Percentiles rank a stretch among this genome's conserved stretches.
Conservation (phyloP, 2,797 vertebrate genomes). For the Gobionotothen gibberifrons region DNA sequence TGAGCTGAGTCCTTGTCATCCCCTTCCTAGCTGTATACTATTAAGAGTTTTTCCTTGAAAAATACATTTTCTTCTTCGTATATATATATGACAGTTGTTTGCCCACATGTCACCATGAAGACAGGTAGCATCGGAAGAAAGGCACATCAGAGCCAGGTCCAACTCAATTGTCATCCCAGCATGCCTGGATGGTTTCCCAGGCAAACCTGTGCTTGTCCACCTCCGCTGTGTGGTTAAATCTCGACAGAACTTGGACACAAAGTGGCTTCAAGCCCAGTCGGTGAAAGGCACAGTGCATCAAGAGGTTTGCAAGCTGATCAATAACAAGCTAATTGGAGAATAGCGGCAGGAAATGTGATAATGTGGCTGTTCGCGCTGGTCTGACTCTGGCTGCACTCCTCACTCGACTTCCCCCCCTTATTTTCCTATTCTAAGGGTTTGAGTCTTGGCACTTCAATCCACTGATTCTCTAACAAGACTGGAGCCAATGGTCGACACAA, state of each 20-base stretch:
- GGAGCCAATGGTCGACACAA: slow-evolving; percentile 54
- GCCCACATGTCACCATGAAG: neutral
- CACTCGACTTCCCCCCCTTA: slow-evolving; percentile 5
- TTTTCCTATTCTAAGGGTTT: slow-evolving; percentile 37
- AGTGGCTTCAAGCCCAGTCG: slow-evolving; percentile 67
- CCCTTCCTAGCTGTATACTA: slow-evolving; percentile 9
- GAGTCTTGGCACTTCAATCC: slow-evolving; percentile 62
- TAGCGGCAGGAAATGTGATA: slow-evolving; percentile 79
- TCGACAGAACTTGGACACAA: slow-evolving; percentile 48
- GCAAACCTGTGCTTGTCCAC: slow-evolving; percentile 28
- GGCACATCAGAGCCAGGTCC: slow-evolving; percentile 9
- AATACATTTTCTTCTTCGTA: neutral
- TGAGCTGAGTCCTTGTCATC: slow-evolving; percentile 24
- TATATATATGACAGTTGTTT: neutral
- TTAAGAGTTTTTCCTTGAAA: neutral
- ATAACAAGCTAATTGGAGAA: slow-evolving; percentile 80
- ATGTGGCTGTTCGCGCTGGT: slow-evolving; percentile 68
- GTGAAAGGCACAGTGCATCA: slow-evolving; percentile 52
- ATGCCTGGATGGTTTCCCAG: slow-evolving; percentile 44
- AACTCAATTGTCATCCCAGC: neutral
- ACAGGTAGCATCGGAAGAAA: slow-evolving; percentile 15
- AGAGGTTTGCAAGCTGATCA: slow-evolving; percentile 66
- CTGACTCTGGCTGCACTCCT: slow-evolving; percentile 45
- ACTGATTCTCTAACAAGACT: slow-evolving; percentile 60
- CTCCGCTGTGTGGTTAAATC: slow-evolving; percentile 44